phyloP scores from a whole-genome alignment of 2,888 invertebrate genomes.

The Prosapia bicincta region DNA sequence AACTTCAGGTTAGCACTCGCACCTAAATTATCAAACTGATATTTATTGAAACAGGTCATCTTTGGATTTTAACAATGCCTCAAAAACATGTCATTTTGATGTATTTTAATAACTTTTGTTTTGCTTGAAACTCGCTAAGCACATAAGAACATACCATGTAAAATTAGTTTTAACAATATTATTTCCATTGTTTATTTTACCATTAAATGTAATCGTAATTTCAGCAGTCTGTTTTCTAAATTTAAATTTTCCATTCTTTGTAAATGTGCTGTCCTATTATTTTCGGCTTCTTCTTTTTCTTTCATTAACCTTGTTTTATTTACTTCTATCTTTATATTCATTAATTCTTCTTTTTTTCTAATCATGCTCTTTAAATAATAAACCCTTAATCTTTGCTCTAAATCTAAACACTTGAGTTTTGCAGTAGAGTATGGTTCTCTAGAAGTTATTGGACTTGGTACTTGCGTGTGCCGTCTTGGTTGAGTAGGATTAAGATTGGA shows the following conservation, averaged over 20 bases:
- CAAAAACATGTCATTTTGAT: too few relatives aligned
- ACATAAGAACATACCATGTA: too few relatives aligned
- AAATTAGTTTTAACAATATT: too few relatives aligned
- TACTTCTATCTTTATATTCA: background rate
- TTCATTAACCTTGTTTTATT: background rate
- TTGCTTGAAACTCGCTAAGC: too few relatives aligned
- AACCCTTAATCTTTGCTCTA: background rate
- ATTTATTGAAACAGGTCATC: too few relatives aligned
- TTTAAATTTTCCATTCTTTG: background rate
- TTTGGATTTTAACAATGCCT: too few relatives aligned
- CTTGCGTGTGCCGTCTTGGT: background rate
- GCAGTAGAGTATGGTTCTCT: background rate
- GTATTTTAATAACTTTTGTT: too few relatives aligned
- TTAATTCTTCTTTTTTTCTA: background rate
- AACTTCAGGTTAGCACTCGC: too few relatives aligned
- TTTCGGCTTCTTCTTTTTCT: background rate
- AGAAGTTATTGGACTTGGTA: background rate
- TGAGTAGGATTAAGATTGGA: background rate
- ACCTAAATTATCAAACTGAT: too few relatives aligned
- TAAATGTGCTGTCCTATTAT: background rate
- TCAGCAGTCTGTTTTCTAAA: background rate
- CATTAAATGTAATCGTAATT: background rate
- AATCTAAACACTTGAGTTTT: background rate
- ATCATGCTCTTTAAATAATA: background rate
- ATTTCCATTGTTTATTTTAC: background rate